These are phyloP conservation scores for Mesoclemmys tuberculata DNA, from an alignment of 2,113 vertebrate species.

Conservation along the genomic window DNA sequence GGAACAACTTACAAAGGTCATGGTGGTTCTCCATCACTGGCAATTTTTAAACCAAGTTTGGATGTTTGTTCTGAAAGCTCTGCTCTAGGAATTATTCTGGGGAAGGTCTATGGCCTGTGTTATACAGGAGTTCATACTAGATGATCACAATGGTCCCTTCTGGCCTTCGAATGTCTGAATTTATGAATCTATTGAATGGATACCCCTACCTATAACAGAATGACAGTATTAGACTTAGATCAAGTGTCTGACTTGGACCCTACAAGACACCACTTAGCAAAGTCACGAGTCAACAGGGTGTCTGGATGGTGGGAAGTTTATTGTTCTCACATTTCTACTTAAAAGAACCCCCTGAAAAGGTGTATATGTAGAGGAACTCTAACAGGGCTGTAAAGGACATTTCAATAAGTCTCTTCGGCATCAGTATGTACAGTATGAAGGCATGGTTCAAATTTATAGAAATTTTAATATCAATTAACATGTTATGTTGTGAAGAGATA, in stretches of 20 bases:
- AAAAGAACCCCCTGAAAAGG: not conserved
- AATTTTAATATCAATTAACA: conserved; percentile 83
- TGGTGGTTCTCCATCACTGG: too few relatives aligned
- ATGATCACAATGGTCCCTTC: not conserved
- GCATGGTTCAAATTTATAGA: conserved; percentile 65
- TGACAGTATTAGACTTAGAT: not conserved
- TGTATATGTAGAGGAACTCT: not conserved
- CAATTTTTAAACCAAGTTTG: too few relatives aligned
- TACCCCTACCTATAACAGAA: not conserved
- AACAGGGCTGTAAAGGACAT: not conserved
- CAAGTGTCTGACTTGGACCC: accelerated
- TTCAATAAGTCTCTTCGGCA: not conserved
- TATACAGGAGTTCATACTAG: not conserved
- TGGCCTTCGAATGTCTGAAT: not conserved
- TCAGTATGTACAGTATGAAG: conserved; percentile 42
- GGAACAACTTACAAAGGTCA: too few relatives aligned
- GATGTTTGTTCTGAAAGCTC: too few relatives aligned
- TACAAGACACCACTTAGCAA: not conserved
- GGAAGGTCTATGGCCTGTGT: not conserved
- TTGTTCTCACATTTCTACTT: not conserved
- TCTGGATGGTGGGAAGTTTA: not conserved
- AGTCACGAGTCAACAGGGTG: accelerated
- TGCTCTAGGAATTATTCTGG: too few relatives aligned
- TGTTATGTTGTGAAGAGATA: conserved; percentile 75
- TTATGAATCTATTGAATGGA: not conserved